Conservation (phyloP, 1,140 invertebrate genomes). For the Calephelis virginiensis region DNA sequence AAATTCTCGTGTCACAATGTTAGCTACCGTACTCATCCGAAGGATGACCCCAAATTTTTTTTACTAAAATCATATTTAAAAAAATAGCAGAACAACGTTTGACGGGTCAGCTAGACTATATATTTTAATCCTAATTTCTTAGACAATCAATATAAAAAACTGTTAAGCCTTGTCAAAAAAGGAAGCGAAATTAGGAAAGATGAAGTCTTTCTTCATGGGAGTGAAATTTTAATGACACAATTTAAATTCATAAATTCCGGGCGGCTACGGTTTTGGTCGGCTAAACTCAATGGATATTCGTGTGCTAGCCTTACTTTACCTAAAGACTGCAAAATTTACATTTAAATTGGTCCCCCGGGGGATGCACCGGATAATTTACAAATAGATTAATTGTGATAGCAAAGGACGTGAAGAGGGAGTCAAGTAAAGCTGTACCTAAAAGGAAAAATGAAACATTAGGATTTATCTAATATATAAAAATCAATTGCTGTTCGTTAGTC, state of each 20-base stretch:
- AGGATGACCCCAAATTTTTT: too few species aligned
- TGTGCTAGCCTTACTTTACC: conserved; percentile 41
- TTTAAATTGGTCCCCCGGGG: conserved; percentile 54
- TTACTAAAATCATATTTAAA: too few species aligned
- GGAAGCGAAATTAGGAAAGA: neutral
- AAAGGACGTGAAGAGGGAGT: conserved; percentile 23
- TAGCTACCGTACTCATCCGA: too few species aligned
- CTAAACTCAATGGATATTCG: conserved; percentile 35
- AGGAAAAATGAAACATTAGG: neutral
- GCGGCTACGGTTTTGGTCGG: conserved; percentile 24
- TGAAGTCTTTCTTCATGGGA: neutral
- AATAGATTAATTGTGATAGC: conserved; percentile 56
- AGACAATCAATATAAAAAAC: conserved; percentile 19
- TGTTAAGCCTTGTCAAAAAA: conserved; percentile 29
- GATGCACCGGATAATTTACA: conserved; percentile 62
- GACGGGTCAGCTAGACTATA: too few species aligned
- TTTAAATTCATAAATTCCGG: conserved; percentile 45
- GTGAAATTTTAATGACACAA: conserved; percentile 32
- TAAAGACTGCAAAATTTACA: conserved; percentile 55
- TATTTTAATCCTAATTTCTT: too few species aligned
- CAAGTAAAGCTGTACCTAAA: neutral
- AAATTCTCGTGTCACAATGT: too few species aligned
- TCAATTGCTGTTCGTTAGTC: neutral
- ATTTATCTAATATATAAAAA: neutral
- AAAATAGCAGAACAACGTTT: too few species aligned